Base-by-base conservation (phyloP, 2,113 vertebrate species). In the Cyanistes caeruleus region DNA sequence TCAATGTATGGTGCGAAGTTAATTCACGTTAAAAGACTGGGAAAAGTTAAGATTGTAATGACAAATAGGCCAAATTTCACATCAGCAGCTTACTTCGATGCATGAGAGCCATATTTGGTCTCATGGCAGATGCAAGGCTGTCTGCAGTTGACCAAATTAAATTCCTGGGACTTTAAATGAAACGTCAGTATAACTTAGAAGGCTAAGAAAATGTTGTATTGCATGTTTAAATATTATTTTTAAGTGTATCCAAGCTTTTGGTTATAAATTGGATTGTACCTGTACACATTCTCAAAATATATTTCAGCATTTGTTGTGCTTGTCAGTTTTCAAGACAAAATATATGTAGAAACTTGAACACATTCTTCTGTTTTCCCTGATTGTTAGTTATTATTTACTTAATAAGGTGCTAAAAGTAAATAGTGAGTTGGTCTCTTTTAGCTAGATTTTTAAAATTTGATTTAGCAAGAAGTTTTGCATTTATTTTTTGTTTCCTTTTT, bases 51-150 rank as follows among this genome's bases (percentile, higher is more conserved):
- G 1, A 13, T 48, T 80, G 70, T 67, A 39, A 12, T 86, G 51
- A 51, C 10, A 65, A 56, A 23, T 23, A 77, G 75, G 46, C 27
- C 52, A 46, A 17, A 79, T 89, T 92, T 58, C 68, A 76, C 49
- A 77, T 59, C 51, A 59, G 9, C 73, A 75, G 30, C 12, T 51
- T 60, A 24, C 41, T 86, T 49, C 14, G 5, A 28, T 84, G 37
- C 55, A 14, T 43, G 44, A 84, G 56, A 93, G 73, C 89, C 74
- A 28, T 72, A 30, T 95, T 90, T 93, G 55, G 80, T 80, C 46
- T 58, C 33, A 15, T 60, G 72, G 51, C 33, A 90, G 41, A 84
- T 25, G 19, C 24, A 43, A 73, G 58, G 41, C 48, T 55, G 35
- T 59, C 70, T 87, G 77, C 76, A 39, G 15, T 24, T 83, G 65